Evolutionary conservation across 2,113 vertebrate species (phyloP).

Genomic region (Illadopsis cleaveri): DNA sequence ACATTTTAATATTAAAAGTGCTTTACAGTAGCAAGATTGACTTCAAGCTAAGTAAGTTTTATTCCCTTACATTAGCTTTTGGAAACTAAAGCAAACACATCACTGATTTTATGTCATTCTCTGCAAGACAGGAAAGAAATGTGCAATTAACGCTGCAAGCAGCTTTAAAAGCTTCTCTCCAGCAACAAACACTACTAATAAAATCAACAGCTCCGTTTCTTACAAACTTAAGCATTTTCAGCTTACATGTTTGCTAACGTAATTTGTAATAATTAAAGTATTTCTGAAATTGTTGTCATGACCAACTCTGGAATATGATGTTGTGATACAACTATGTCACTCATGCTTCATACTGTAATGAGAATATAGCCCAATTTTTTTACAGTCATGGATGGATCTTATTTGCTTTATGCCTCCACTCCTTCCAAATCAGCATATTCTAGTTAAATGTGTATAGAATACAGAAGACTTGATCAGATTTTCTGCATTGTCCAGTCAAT

Average conservation of each 20-base stretch:
- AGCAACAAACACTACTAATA: constrained; percentile 51
- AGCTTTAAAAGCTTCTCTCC: constrained; percentile 54
- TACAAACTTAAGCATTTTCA: constrained; percentile 23
- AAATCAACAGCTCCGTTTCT: constrained; percentile 24
- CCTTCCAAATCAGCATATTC: neutral
- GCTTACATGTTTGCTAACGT: neutral
- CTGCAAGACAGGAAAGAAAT: constrained; percentile 64
- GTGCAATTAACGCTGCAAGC: constrained; percentile 59
- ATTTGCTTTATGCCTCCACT: neutral
- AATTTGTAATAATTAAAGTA: constrained; percentile 17
- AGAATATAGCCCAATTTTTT: neutral
- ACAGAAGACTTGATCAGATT: neutral
- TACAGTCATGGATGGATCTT: neutral
- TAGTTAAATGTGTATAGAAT: neutral
- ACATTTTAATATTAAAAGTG: constrained; percentile 45
- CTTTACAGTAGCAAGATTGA: constrained; percentile 21
- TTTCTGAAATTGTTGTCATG: neutral
- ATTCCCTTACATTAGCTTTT: constrained; percentile 70
- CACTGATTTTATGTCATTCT: constrained; percentile 74
- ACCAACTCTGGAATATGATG: neutral
- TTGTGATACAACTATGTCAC: neutral
- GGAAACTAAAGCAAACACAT: constrained; percentile 71
- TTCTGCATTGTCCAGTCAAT: neutral
- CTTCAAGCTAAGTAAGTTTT: constrained; percentile 74
- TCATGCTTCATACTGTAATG: neutral